A percentile compares a stretch with the other conserved stretches of the same genome.
These are phyloP conservation scores for Pygmarrhopalites habei DNA, from an alignment of 1,140 invertebrate genomes.

Conservation along the genomic window DNA sequence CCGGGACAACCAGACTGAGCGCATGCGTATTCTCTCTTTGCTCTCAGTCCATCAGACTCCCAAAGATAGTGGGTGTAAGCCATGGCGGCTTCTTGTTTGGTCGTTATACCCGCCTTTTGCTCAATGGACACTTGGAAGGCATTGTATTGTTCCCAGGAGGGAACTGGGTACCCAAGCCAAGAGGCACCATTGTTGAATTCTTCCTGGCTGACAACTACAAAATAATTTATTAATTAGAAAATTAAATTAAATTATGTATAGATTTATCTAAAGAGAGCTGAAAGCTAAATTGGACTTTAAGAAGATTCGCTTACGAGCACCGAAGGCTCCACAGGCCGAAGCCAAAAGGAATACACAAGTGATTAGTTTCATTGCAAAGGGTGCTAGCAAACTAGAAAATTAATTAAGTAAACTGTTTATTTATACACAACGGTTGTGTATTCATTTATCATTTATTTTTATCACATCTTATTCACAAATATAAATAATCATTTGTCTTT, in stretches of 20 bases:
- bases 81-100: conserved; percentile 33
- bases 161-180: conserved; percentile 21
- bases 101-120: conserved; percentile 5
- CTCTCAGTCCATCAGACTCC: conserved; percentile 32
- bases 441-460: too few relatives aligned
- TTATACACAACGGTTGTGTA: too few relatives aligned
- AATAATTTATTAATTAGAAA: not conserved
- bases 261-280: not conserved
- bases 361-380: too few relatives aligned
- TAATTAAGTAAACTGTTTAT: too few relatives aligned
- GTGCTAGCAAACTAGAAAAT: too few relatives aligned
- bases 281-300: too few relatives aligned
- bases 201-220: conserved; percentile 17
- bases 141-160: conserved; percentile 19
- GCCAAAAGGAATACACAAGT: too few relatives aligned
- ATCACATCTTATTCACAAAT: too few relatives aligned
- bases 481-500: too few relatives aligned
- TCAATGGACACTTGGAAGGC: conserved; percentile 6
- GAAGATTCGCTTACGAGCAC: too few relatives aligned
- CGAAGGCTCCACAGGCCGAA: too few relatives aligned
- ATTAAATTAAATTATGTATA: not conserved
- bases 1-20: conserved; percentile 19
- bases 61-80: conserved; percentile 28
- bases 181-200: conserved; percentile 27
- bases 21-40: conserved; percentile 28